Base-by-base conservation (phyloP, 2,888 invertebrate genomes). In the Stramonita haemastoma region DNA sequence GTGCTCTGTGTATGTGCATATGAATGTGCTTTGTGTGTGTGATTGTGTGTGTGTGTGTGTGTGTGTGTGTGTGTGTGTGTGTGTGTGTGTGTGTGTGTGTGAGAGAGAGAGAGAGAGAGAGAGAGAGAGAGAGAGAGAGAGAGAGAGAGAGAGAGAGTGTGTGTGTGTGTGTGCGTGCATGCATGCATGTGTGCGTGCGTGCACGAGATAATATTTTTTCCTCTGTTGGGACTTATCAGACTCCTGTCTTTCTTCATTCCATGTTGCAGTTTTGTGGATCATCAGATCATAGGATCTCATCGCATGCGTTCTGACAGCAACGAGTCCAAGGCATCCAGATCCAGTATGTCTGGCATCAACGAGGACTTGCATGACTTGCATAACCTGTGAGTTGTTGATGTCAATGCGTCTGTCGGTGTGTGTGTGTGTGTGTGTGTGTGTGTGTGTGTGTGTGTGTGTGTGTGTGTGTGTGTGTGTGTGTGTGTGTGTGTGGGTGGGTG, bases 271-370 rank as follows among this genome's bases (percentile, higher is more conserved):
- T 87, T 87, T 81, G 87, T 17, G 26, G 87, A 87, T 32, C 87
- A 79, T 17, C 60, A 29, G 19, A 73, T 73, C 11, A 36, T 36
- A 57, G 87, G 87, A 1, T 29, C 86, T n/a, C 91, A 91, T 83
- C 89, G 95, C 11, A 32, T 91, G 8, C 91, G 95, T 19, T 94
- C 95, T 1, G 94, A 94, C 92, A 95, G 95, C 88, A 92, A 92
- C 60, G 94, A 93, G 29, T 95, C 95, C 11, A 92, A 92, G 6
- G 93, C 92, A 17, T 94, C 94, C 0, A 90, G 91, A 8, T 92
- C 91, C 86, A 94, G 94, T 88, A 96, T 97, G 85, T 97, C 97
- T 88, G 97, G 97, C 93, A 97, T 97, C 5, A 86, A 34, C 13
- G 57, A 86, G 22, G 87, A 89, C 29, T 4, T 89, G 60, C 81